Conservation (phyloP, 2,888 invertebrate genomes). For the Apomyelois bistriatella region DNA sequence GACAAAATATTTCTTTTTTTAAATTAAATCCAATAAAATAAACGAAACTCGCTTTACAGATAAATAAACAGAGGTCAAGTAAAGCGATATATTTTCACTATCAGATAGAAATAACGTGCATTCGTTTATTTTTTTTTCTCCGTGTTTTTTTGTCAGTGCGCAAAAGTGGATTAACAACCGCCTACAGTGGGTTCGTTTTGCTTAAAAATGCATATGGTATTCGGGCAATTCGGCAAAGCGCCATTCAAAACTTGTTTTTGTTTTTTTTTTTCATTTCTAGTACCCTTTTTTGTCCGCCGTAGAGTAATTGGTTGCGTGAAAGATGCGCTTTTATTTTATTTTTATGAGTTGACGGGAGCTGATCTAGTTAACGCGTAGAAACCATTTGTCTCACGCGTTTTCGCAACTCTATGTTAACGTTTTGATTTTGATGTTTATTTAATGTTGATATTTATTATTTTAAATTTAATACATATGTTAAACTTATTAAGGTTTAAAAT, state of each 20-base stretch:
- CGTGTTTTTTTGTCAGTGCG: slow-evolving; percentile 1
- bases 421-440: too few species aligned
- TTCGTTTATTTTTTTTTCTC: slow-evolving; percentile 6
- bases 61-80: background rate
- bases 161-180: slow-evolving; percentile 10
- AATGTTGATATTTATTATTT: too few species aligned
- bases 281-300: background rate
- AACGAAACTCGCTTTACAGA: too few species aligned
- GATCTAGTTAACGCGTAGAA: too few species aligned
- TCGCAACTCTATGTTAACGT: too few species aligned
- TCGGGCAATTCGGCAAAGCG: background rate
- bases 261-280: background rate
- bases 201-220: slow-evolving; percentile 9
- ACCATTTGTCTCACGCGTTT: too few species aligned
- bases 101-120: background rate
- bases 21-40: too few species aligned
- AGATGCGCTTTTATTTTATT: background rate
- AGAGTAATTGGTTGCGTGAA: background rate
- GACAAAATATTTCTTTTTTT: too few species aligned
- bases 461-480: too few species aligned
- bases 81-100: background rate
- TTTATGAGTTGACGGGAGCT: too few species aligned
- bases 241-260: slow-evolving; percentile 4
- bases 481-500: too few species aligned
- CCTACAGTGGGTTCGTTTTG: slow-evolving; percentile 1